Evolutionary conservation across 2,797 vertebrate species (phyloP), one percentile per base, ranked within the genome.

Genomic region (Gymnopithys bicolor): DNA sequence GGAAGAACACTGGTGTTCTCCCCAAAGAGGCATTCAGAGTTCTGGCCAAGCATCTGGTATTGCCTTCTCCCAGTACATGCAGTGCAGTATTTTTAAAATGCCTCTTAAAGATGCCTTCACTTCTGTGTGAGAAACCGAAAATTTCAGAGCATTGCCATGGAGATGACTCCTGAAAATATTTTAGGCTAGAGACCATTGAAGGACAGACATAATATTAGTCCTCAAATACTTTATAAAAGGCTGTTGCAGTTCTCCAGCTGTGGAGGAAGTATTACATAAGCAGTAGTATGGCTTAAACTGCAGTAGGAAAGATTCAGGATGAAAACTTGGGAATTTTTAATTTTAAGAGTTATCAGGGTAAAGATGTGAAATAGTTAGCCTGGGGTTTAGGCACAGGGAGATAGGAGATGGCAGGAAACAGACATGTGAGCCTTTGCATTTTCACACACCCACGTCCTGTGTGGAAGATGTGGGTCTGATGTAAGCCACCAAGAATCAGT

Each of bases 121-220:
- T 84, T 49, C 48, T 63, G 8, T 39, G 25, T 63, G 48, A 87
- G 59, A 71, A 82, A 81, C 1, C 0, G 7, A 56, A 39, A 25
- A 60, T 46, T 73, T 51, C 63, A 63, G 32, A 45, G 33, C 56
- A 21, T 46, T 52, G 33, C 18, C 0, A 0, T n/a, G 19, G 78
- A 56, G 22, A 19, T 1, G 0, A 19, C n/a, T 81, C 32, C 49
- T 67, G 41, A 25, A 56, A 67, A 32, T 41, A 75, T 30, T 60
- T 52, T 48, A 33, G 28, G 11, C n/a, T 89, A 41, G 51, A 53
- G 17, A 35, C 1, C 2, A 4, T 2, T 84, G 51, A 75, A 71
- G 30, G 41, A 37, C 21, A 62, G 23, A 30, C 5, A 3, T 27
- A 71, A 33, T 6, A 58, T 33, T n/a, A 71, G 27, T n/a, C 25